Base-by-base conservation (phyloP, 2,113 vertebrate species). In the Tringa solitaria region DNA sequence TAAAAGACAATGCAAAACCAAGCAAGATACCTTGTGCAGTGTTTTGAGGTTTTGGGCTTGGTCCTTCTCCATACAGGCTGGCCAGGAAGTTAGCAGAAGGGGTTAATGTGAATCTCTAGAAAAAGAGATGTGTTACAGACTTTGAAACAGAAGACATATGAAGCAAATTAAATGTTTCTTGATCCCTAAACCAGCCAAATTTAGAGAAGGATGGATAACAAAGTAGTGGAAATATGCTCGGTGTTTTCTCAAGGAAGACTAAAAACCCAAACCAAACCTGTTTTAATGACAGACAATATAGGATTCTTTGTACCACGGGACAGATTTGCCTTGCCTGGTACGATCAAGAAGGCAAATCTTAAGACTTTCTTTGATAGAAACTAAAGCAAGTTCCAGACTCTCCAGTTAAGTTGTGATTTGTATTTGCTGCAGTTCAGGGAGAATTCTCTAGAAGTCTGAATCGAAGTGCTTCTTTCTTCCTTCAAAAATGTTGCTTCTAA, bases 51-150 rank as follows among this genome's bases (percentile, higher is more conserved):
- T 41, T 46, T 33, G 19, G 48, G 48, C 72, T 90, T 85, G 70
- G 43, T 93, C 84, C 72, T 80, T 94, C 88, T 79, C 96, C 95
- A 53, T 45, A 95, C 21, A 95, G 69, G 54, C 90, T 98, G 53
- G 98, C 96, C 8, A 98, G 94, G 87, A 99, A 94, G 95, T 97
- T 90, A 12, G 94, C 7, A 3, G 97, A 88, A 60, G 98, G 97
- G 12, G 91, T 94, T 92, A 99, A 98, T 69, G 93, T 97, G 94
- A 99, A 98, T 87, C 99, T 98, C 99, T 99, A 93, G 35, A 95
- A 39, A 65, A 27, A 67, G 11, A 90, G 15, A 90, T 1, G 1
- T 28, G 28, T 91, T 63, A 80, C 27, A 76, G n/a, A 43, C 48
- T 74, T 50, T 30, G 56, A 81, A 78, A 70, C 16, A 53, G 15